Base-by-base conservation (phyloP, 2,888 invertebrate species). In the Lepidonotus clava region DNA sequence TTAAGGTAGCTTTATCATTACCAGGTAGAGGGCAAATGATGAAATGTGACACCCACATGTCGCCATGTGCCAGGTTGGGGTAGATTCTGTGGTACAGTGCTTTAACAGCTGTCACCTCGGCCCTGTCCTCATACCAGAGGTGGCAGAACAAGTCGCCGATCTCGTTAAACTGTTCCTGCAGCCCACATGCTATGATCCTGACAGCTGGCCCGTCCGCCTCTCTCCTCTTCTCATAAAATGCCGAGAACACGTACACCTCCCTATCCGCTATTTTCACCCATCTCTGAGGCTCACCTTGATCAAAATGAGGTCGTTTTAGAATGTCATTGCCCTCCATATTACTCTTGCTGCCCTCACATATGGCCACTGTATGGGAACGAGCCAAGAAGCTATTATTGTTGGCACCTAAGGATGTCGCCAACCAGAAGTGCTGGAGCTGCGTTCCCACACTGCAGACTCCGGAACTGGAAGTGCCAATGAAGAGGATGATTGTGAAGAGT, bases 1-100 rank as follows among this genome's bases (percentile, higher is more conserved):
- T n/a, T n/a, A n/a, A n/a, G n/a, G n/a, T n/a, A 11, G 21, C 34
- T 61, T 28, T 61, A 14, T 51, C n/a, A 4, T 28, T 5, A 14
- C 0, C 1, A 0, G 87, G 88, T 38, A 89, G 84, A 14, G 51
- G 40, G 86, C 89, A 89, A 5, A 89, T 36, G 14, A 89, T 85
- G 71, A 89, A 89, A 53, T 89, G 89, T 1, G 88, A 51, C 21
- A 71, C 76, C 87, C 88, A 88, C 85, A 88, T 88, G 53, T 88
- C 83, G 6, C 85, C 83, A 28, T 88, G 87, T 0, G 67, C 34
- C 0, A 83, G 83, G 61, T 88, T 88, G 2, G 84, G 87, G 56
- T 88, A 89, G 76, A 89, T 89, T 18, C 83, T 28, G 24, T 84
- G 51, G 71, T 89, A 89, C 28, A 32, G 40, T 0, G 87, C 88